Conservation (phyloP, 2,797 vertebrate species). For the Bucorvus abyssinicus region DNA sequence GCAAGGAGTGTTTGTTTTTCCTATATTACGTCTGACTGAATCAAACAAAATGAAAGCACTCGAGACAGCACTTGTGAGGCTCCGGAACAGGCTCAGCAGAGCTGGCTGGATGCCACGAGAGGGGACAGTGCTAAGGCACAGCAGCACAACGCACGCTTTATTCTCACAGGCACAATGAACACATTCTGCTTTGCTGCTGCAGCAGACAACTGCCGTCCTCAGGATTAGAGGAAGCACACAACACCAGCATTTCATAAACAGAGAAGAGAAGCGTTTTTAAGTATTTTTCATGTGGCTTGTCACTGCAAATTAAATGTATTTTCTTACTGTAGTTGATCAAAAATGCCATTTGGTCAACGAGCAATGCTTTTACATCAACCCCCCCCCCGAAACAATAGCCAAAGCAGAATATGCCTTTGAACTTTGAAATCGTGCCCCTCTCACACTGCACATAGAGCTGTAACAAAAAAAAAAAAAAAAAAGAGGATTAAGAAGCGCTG, state of each 20-base stretch:
- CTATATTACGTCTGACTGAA: no score
- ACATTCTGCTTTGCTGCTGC: background rate
- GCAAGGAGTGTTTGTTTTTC: background rate
- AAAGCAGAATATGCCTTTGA: background rate
- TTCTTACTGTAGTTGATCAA: background rate
- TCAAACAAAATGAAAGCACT: background rate
- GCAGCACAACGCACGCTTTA: background rate
- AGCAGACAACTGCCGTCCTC: background rate
- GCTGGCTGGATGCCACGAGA: background rate
- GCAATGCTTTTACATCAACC: background rate
- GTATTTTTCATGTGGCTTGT: background rate
- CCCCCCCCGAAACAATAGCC: no score
- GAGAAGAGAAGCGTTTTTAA: accelerated
- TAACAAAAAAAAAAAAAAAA: background rate
- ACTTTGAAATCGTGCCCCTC: background rate
- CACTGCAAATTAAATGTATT: background rate
- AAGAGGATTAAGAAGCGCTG: no score
- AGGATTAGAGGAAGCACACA: background rate
- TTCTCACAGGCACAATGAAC: background rate
- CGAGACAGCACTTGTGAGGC: background rate
- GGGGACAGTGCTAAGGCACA: background rate
- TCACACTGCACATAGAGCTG: no score
- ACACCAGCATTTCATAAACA: background rate
- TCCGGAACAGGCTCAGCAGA: background rate
- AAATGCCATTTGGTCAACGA: background rate